A percentile compares a stretch with the other conserved stretches of the same genome.
Conservation (phyloP, 1,140 invertebrate genomes). For the Antheraea mylitta region DNA sequence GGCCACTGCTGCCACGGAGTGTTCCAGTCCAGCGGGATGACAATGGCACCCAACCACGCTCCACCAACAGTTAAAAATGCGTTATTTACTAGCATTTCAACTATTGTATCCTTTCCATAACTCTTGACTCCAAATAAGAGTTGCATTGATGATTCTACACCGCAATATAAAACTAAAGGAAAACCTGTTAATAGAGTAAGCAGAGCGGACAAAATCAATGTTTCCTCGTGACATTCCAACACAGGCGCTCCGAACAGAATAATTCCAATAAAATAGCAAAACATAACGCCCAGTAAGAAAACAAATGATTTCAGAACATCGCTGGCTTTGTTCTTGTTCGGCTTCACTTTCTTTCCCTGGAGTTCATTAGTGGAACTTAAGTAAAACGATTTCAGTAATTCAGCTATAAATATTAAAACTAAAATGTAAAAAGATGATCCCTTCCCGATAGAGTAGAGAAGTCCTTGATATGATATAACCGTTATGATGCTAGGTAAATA, state of each 20-base stretch:
- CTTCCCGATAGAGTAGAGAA: conserved; percentile 69
- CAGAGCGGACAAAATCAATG: conserved; percentile 84
- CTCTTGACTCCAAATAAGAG: conserved; percentile 77
- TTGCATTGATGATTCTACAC: conserved; percentile 78
- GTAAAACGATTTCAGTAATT: conserved; percentile 66
- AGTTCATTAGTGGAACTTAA: conserved; percentile 48
- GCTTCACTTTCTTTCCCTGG: conserved; percentile 47
- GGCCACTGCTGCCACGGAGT: conserved; percentile 93
- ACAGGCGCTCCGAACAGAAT: conserved; percentile 89
- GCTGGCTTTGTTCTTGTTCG: conserved; percentile 45
- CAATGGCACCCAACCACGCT: conserved; percentile 92
- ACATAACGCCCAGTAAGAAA: conserved; percentile 57
- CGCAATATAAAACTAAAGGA: conserved; percentile 82
- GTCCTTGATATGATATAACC: conserved; percentile 63
- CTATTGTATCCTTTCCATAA: conserved; percentile 73
- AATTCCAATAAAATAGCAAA: conserved; percentile 81
- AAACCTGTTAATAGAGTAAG: conserved; percentile 84
- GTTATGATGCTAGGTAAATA: conserved; percentile 69
- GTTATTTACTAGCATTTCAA: conserved; percentile 80
- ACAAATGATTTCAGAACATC: conserved; percentile 55
- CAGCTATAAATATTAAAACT: conserved; percentile 59
- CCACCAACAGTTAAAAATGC: conserved; percentile 85
- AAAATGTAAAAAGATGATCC: conserved; percentile 64
- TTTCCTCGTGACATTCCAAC: conserved; percentile 83
- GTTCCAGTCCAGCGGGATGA: conserved; percentile 96